Base-by-base conservation (phyloP, 2,113 vertebrate species). In the Indicator maculatus region DNA sequence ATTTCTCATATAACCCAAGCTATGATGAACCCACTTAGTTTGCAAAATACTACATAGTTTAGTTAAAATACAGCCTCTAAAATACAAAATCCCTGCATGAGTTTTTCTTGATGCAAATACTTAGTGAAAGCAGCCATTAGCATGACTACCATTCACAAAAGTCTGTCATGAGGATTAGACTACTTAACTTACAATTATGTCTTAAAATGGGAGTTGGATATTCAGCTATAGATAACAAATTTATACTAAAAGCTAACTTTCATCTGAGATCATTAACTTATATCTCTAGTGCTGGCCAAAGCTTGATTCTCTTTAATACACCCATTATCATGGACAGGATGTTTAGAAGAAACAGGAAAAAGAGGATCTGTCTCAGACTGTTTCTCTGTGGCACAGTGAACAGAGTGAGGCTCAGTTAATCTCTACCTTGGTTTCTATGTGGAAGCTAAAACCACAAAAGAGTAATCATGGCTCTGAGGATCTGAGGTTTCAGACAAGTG, bases 341-440 rank as follows among this genome's bases (percentile, higher is more conserved):
- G 19, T 19, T 76, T 30, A 45, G 36, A 73, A 64, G 26, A 71
- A 92, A 72, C 1, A 88, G 3, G 12, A 88, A 69, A n/a, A 53
- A 9, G 2, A 44, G 14, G 15, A 30, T 21, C 8, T 30, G 11
- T 63, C 44, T 50, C 0, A 2, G 12, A 27, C 33, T 3, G 4
- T 24, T n/a, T 61, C 23, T 27, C 21, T 31, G 4, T 8, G 8
- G 27, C 19, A 5, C 2, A 0, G 19, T 24, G 5, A 50, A 26
- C 9, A 47, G 28, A 41, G 30, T 1, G 19, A 72, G 5, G 31
- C 12, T 58, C 16, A 24, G 50, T 52, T 52, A 52, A 52, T 21
- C 23, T 9, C 4, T 74, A 7, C 21, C 19, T 75, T 58, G 20
- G 38, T 41, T 67, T 84, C 11, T 38, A 27, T 16, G 5, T 1